Evolutionary conservation across 2,113 vertebrate species (phyloP), one percentile per base, ranked within the genome.

Genomic region (Callopanchax toddi): DNA sequence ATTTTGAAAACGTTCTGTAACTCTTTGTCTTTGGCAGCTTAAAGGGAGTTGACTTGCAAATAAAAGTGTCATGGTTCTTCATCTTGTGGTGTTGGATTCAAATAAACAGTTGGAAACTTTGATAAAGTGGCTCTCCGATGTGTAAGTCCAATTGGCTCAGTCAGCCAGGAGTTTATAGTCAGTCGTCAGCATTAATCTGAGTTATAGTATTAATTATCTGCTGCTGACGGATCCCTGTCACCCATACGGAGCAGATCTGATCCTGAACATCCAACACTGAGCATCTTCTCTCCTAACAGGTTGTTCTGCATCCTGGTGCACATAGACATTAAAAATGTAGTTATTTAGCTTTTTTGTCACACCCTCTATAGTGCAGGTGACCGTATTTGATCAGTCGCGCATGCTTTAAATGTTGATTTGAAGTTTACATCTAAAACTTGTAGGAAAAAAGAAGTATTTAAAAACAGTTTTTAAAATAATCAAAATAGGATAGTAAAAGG

Each of bases 221-320:
- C 74, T 70, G 81, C 75, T 87, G 82, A 89, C 78, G 40, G 85
- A 89, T 83, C 71, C 56, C 57, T 54, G 64, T 82, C 69, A 83
- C 71, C 78, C 76, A 63, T 79, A 63, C 67, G 20, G 44, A 61
- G 75, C 39, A 3, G 54, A 62, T 65, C 52, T 63, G 59, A 67
- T 60, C 49, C 64, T 42, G 40, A 78, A 52, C 65, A 40, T 73
- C 66, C 74, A 70, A 73, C 32, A 48, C 53, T 50, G 66, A 67
- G 26, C 46, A 12, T 20, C 42, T 63, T 42, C 34, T 23, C 1
- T 42, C 53, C 64, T 79, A 42, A 79, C 66, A 7, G 7, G 84
- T 79, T 79, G 68, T 62, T 63, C 32, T 34, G n/a, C 26, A 20
- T 49, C 64, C 64, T 29, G 22, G 26, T 48, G 40, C 1, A 29